phyloP scores from a whole-genome alignment of 2,113 vertebrate genomes.

The Mystacornis crossleyi region DNA sequence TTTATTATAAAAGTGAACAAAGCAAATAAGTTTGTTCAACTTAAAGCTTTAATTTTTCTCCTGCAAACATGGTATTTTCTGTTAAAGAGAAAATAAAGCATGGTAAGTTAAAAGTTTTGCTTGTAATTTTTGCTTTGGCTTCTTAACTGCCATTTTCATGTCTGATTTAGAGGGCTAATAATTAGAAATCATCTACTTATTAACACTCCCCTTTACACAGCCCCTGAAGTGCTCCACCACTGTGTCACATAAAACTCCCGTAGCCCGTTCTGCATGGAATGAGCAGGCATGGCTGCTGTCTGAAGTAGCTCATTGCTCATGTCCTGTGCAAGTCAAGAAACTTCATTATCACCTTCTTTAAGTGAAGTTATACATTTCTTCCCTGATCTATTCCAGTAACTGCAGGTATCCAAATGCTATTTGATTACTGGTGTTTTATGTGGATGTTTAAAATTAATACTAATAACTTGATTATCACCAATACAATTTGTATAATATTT shows the following conservation, averaged over 20 bases:
- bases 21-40: background rate
- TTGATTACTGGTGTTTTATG: background rate
- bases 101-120: background rate
- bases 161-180: background rate
- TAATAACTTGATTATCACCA: background rate
- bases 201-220: background rate
- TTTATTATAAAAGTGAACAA: background rate
- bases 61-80: background rate
- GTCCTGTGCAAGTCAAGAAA: background rate
- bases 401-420: background rate
- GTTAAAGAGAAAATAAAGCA: background rate
- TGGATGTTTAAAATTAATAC: background rate
- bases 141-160: background rate
- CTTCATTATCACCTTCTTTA: slow-evolving; percentile 10
- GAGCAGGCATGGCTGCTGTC: background rate
- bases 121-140: background rate
- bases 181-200: background rate
- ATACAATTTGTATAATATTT: background rate
- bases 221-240: background rate
- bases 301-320: background rate
- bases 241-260: background rate
- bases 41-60: background rate
- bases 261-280: background rate
- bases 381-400: background rate
- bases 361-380: background rate